Evolutionary conservation across 1,140 invertebrate genomes (phyloP).

Genomic region (Drosophila jambulina): DNA sequence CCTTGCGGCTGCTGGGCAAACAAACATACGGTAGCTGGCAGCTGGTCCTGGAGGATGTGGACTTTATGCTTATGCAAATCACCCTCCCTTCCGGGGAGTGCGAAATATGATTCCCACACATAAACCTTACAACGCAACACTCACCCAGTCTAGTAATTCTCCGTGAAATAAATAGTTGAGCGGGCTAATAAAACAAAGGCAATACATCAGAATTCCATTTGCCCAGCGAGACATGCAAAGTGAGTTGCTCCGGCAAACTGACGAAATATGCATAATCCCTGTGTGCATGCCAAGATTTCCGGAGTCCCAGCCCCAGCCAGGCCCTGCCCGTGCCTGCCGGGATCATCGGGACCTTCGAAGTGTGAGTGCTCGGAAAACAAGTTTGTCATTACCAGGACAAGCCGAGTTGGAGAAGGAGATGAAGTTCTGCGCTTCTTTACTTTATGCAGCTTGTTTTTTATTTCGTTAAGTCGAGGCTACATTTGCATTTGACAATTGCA

Average conservation of each 20-base stretch:
- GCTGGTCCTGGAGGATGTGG: constrained; percentile 52
- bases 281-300: constrained; percentile 27
- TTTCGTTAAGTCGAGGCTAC: constrained; percentile 43
- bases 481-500: constrained; percentile 64
- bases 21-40: constrained; percentile 38
- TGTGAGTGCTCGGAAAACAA: constrained; percentile 46
- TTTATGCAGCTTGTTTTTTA: constrained; percentile 29
- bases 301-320: constrained; percentile 1
- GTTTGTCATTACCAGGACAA: constrained; percentile 46
- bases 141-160: constrained; percentile 28
- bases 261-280: constrained; percentile 41
- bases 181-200: constrained; percentile 55
- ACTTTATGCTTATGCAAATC: constrained; percentile 82
- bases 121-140: constrained; percentile 65
- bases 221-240: constrained; percentile 48
- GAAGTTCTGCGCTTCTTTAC: constrained; percentile 34
- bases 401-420: constrained; percentile 26
- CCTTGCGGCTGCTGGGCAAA: constrained; percentile 42
- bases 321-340: neutral
- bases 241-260: constrained; percentile 32
- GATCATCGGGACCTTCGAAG: constrained; percentile 8
- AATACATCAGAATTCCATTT: constrained; percentile 78
- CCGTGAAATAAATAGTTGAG: constrained; percentile 57
- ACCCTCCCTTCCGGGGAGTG: constrained; percentile 70
- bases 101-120: constrained; percentile 72